Base-by-base conservation (phyloP, 2,797 vertebrate species). In the Danio tinwini region DNA sequence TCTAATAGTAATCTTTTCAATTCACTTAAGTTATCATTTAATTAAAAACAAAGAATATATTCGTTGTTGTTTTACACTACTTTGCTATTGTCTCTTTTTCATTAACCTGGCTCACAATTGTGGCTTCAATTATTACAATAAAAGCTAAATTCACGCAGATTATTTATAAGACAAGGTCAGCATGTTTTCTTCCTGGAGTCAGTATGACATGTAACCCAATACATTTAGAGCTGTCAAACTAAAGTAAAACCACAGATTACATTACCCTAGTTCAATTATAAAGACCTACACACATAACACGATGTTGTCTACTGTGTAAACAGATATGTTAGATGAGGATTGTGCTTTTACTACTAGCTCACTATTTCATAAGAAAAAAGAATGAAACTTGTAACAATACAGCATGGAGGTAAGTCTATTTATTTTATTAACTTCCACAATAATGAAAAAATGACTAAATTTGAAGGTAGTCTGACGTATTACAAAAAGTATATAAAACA, bases 361-460 rank as follows among this genome's bases (percentile, higher is more conserved):
- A 6, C 58, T 21, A 7, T 53, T 50, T 53, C 42, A n/a, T 47
- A 3, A 29, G 29, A 29, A 29, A 1, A 1, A 47, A 39, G 47
- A 64, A 42, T 1, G 7, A 37, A 58, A 10, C 7, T 1, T 44
- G 40, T 44, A 14, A 19, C 11, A 67, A 29, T 67, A 4, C 5
- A 58, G 5, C 39, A 7, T 12, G 44, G 16, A 58, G 16, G n/a
- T 29, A 68, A 44, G 21, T 16, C 6, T 56, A 29, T 77, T 77
- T 77, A 68, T 68, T 68, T 62, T 8, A n/a, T 67, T 40, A 13
- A 58, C 63, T 67, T 56, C 16, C 63, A 67, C 14, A 37, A 56
- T 67, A 56, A 6, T 47, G 19, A 11, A 44, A 65, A 67, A 68
- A 45, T 17, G 13, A 55, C 14, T 21, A 13, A 39, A 49, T 58